Conservation (phyloP, 2,888 invertebrate genomes). For the Rhagophthalmus giganteus region DNA sequence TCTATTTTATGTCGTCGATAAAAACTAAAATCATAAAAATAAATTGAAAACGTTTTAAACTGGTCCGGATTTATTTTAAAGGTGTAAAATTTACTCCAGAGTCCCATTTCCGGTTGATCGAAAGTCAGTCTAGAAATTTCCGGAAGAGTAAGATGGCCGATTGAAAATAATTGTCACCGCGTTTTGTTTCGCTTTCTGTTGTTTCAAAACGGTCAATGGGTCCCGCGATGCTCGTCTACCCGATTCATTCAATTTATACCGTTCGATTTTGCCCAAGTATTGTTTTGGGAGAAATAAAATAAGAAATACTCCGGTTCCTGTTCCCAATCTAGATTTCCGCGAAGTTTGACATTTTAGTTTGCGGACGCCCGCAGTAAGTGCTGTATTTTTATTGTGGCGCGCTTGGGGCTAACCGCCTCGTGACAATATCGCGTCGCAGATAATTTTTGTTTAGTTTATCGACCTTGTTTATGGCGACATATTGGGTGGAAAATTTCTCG, state of each 20-base stretch:
- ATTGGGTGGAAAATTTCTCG: slow-evolving; percentile 42
- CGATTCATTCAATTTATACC: slow-evolving; percentile 54
- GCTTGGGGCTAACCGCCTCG: slow-evolving; percentile 28
- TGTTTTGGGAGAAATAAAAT: slow-evolving; percentile 54
- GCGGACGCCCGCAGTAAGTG: slow-evolving; percentile 16
- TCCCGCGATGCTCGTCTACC: slow-evolving; percentile 53
- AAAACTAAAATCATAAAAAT: slow-evolving; percentile 40
- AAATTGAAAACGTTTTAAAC: slow-evolving; percentile 49
- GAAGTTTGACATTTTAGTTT: slow-evolving; percentile 21
- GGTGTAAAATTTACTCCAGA: slow-evolving; percentile 47
- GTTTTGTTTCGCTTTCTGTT: slow-evolving; percentile 49
- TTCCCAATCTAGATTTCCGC: slow-evolving; percentile 31
- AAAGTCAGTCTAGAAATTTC: slow-evolving; percentile 44
- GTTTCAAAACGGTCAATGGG: slow-evolving; percentile 48
- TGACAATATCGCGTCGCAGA: slow-evolving; percentile 39
- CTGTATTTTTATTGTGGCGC: slow-evolving; percentile 32
- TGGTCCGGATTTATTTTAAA: slow-evolving; percentile 49
- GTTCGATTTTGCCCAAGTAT: slow-evolving; percentile 47
- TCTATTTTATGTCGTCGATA: no score
- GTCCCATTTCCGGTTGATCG: slow-evolving; percentile 46
- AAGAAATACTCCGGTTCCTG: slow-evolving; percentile 43
- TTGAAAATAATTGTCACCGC: slow-evolving; percentile 56
- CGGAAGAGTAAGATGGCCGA: slow-evolving; percentile 45
- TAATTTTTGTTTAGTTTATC: slow-evolving; percentile 49
- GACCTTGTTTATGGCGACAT: slow-evolving; percentile 47